These are phyloP conservation scores for Tetrapedia diversipes DNA, from an alignment of 2,888 invertebrate species.

Conservation along the genomic window DNA sequence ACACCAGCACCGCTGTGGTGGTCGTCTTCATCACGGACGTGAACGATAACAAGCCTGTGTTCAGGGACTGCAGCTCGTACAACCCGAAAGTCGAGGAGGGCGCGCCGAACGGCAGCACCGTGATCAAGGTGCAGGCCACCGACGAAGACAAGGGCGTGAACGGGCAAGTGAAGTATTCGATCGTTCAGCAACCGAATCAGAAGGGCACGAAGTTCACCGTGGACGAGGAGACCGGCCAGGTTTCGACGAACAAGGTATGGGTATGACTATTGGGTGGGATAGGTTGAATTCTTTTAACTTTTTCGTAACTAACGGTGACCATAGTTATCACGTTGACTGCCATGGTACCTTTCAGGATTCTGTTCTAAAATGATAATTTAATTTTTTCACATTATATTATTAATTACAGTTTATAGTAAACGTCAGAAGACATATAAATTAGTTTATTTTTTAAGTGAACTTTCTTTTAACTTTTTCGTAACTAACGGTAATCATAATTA, in stretches of 20 bases:
- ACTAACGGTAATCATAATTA: too few relatives aligned
- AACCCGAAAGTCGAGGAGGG: constrained; percentile 97
- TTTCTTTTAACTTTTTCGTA: too few relatives aligned
- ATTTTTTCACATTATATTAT: too few relatives aligned
- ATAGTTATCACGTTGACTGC: too few relatives aligned
- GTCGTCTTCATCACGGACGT: constrained; percentile 98
- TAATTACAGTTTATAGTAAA: too few relatives aligned
- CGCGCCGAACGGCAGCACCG: constrained; percentile 96
- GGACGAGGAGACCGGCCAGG: constrained; percentile 97
- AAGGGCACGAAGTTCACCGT: constrained; percentile 98
- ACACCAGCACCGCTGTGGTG: constrained; percentile 96
- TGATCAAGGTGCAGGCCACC: constrained; percentile 96
- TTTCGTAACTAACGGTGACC: too few relatives aligned
- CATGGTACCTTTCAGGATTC: too few relatives aligned
- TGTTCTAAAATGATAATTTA: too few relatives aligned
- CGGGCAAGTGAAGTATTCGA: constrained; percentile 98
- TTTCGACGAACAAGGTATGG: constrained; percentile 95
- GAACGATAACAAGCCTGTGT: constrained; percentile 98
- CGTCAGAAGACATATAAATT: too few relatives aligned
- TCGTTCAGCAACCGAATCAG: constrained; percentile 97
- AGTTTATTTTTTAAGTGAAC: too few relatives aligned
- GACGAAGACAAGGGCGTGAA: constrained; percentile 98
- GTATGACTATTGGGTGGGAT: too few relatives aligned
- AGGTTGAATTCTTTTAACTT: too few relatives aligned
- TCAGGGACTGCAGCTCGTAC: constrained; percentile 96